A percentile compares a stretch with the other conserved stretches of the same genome.
Evolutionary conservation across 2,113 vertebrate genomes (phyloP).

Genomic region (Hepsetus odoe): DNA sequence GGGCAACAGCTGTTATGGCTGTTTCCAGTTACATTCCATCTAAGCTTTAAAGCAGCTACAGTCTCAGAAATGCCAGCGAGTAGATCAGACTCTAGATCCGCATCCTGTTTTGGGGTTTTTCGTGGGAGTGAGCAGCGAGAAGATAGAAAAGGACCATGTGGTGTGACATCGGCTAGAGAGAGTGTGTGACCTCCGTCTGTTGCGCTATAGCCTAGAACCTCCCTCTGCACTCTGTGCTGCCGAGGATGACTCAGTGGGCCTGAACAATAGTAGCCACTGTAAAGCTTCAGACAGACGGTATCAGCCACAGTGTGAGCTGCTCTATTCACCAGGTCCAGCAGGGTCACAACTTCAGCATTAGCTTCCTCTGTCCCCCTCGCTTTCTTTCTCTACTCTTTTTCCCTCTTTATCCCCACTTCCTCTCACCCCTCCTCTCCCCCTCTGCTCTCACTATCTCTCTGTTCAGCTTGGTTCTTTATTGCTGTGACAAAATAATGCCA

Average conservation of each 20-base stretch:
- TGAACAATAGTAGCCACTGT: slow-evolving; percentile 41
- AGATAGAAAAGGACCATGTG: not conserved
- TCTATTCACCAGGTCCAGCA: slow-evolving; percentile 32
- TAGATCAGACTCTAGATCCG: not conserved
- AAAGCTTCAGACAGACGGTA: slow-evolving; percentile 20
- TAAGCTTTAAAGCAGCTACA: not conserved
- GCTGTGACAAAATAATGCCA: too few species aligned
- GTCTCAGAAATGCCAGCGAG: not conserved
- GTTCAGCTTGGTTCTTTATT: too few species aligned
- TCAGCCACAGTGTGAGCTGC: slow-evolving; percentile 31
- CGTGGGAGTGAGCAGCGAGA: not conserved
- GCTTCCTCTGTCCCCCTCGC: slow-evolving; percentile 23
- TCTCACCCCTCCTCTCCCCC: not conserved
- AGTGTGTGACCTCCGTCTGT: slow-evolving; percentile 17
- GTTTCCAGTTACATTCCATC: not conserved
- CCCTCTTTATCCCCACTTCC: not conserved
- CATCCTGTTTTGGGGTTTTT: not conserved
- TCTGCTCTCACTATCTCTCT: not conserved
- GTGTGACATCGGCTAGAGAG: slow-evolving; percentile 13
- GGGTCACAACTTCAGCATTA: slow-evolving; percentile 19
- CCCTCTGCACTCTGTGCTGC: slow-evolving; percentile 10
- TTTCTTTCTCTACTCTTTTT: slow-evolving; percentile 21
- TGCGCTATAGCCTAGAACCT: slow-evolving; percentile 5
- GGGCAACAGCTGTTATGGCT: not conserved
- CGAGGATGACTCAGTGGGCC: slow-evolving; percentile 40